These are phyloP conservation scores for Watsonalla cultraria DNA, from an alignment of 2,888 invertebrate genomes.

Conservation along the genomic window DNA sequence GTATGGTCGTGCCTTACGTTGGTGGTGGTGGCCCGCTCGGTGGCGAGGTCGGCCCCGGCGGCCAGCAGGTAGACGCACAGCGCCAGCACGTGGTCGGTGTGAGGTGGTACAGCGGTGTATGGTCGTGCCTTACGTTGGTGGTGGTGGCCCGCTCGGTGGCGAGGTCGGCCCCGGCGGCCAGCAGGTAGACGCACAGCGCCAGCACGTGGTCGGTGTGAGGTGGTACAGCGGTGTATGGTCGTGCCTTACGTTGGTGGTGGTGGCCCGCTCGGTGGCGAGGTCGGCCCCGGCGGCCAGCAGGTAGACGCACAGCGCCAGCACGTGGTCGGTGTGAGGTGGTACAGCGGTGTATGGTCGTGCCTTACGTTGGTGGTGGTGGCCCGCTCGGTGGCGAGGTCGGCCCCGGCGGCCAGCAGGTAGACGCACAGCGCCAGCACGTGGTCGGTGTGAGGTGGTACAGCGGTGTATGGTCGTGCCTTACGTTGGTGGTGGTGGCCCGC, in stretches of 20 bases:
- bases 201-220: constrained; percentile 95
- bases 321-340: too few species aligned
- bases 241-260: constrained; percentile 22
- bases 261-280: constrained; percentile 45
- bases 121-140: constrained; percentile 21
- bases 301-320: constrained; percentile 91
- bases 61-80: constrained; percentile 92
- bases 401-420: constrained; percentile 91
- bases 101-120: too few species aligned
- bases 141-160: constrained; percentile 40
- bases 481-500: constrained; percentile 25
- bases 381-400: constrained; percentile 65
- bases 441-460: too few species aligned
- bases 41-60: constrained; percentile 82
- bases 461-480: constrained; percentile 11
- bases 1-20: constrained; percentile 18
- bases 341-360: constrained; percentile 1
- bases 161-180: constrained; percentile 87
- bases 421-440: constrained; percentile 92
- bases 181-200: constrained; percentile 90
- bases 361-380: constrained; percentile 26
- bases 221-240: background rate
- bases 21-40: constrained; percentile 31
- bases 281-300: constrained; percentile 90
- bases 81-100: constrained; percentile 94